Conservation (phyloP, 2,888 invertebrate genomes). For the Heliconius hortense region DNA sequence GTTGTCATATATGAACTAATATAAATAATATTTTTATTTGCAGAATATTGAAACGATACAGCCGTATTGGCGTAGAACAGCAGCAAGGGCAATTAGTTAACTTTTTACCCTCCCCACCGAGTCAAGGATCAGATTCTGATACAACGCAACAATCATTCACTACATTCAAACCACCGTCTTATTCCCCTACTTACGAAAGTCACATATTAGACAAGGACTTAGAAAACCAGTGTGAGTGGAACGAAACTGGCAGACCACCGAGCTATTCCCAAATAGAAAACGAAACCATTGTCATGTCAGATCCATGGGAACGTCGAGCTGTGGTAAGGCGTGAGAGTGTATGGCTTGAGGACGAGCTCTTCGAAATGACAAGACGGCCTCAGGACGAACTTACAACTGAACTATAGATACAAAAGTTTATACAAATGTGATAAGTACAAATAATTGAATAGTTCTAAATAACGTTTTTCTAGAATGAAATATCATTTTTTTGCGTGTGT, state of each 20-base stretch:
- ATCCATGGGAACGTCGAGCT: conserved; percentile 77
- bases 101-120: conserved; percentile 85
- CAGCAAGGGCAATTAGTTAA: conserved; percentile 88
- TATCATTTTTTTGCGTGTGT: neutral
- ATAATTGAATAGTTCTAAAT: conserved; percentile 32
- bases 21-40: conserved; percentile 37
- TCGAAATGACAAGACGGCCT: conserved; percentile 91
- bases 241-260: conserved; percentile 79
- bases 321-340: conserved; percentile 81
- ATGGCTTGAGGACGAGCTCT: conserved; percentile 90
- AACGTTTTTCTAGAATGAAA: neutral
- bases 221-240: conserved; percentile 78
- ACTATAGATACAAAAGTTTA: conserved; percentile 75
- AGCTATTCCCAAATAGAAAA: conserved; percentile 75
- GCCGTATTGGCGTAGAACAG: conserved; percentile 75
- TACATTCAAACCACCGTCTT: conserved; percentile 78
- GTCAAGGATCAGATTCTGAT: conserved; percentile 70
- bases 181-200: conserved; percentile 77
- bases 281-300: conserved; percentile 71
- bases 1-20: neutral
- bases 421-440: conserved; percentile 59
- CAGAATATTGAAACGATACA: conserved; percentile 85
- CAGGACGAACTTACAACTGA: conserved; percentile 95
- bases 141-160: conserved; percentile 74
- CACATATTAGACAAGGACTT: conserved; percentile 69